Evolutionary conservation across 2,888 invertebrate genomes (phyloP).

Genomic region (Aporophyla nigra): DNA sequence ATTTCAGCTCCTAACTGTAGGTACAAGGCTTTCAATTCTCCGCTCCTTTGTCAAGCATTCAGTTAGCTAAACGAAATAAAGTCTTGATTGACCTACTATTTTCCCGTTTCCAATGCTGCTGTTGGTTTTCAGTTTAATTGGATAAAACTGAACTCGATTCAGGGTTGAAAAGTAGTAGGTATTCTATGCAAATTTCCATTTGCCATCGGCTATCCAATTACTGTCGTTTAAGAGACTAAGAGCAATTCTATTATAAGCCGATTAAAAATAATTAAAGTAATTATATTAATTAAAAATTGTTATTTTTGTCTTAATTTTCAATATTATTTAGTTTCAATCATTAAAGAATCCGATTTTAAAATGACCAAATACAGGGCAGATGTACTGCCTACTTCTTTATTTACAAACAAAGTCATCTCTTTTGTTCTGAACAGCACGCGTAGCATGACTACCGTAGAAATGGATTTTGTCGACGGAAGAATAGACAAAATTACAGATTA

Average conservation of each 20-base stretch:
- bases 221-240: not conserved
- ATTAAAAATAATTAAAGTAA: not conserved
- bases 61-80: not conserved
- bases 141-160: not conserved
- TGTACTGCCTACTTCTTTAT: too few relatives aligned
- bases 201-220: constrained; percentile 4
- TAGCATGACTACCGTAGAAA: too few relatives aligned
- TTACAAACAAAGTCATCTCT: not conserved
- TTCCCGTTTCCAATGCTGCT: constrained; percentile 8
- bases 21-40: not conserved
- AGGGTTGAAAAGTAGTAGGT: too few relatives aligned
- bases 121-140: not conserved
- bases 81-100: constrained; percentile 4
- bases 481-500: too few relatives aligned
- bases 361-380: not conserved
- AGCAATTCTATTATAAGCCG: not conserved
- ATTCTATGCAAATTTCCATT: constrained; percentile 7
- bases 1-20: not conserved
- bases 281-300: too few relatives aligned
- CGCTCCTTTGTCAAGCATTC: not conserved
- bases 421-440: not conserved
- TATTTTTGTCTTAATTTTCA: too few relatives aligned
- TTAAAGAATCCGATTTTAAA: too few relatives aligned
- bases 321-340: not conserved
- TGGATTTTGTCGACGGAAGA: too few relatives aligned